These are phyloP conservation scores for Scophthalmus maximus DNA, from an alignment of 2,113 vertebrate species.

Conservation along the genomic window DNA sequence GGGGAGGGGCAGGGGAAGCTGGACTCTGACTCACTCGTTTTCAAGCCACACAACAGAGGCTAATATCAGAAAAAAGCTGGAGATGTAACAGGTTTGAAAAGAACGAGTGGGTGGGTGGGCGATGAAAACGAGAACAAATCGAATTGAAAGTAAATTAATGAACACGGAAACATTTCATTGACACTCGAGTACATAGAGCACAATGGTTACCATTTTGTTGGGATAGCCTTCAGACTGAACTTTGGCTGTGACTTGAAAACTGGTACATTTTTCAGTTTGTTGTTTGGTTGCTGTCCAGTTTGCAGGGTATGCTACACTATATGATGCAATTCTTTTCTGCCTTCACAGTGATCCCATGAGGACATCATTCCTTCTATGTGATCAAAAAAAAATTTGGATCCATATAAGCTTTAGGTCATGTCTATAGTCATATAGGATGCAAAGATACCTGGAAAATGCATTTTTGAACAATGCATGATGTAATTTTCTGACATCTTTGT, in stretches of 20 bases:
- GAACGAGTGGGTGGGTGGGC: not conserved
- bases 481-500: too few relatives aligned
- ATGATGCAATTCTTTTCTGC: too few relatives aligned
- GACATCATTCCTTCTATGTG: too few relatives aligned
- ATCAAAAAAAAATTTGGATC: too few relatives aligned
- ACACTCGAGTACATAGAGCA: not conserved
- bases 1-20: not conserved
- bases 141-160: not conserved
- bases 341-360: too few relatives aligned
- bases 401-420: too few relatives aligned
- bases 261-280: too few relatives aligned
- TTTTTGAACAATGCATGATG: too few relatives aligned
- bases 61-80: not conserved
- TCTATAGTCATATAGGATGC: too few relatives aligned
- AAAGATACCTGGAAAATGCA: not conserved
- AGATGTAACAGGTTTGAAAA: constrained; percentile 9
- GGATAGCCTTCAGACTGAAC: not conserved
- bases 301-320: too few relatives aligned
- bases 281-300: too few relatives aligned
- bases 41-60: constrained; percentile 2
- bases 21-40: constrained; percentile 28
- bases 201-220: not conserved
- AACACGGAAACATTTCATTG: not conserved
- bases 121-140: not conserved
- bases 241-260: not conserved